Conservation (phyloP, 2,797 vertebrate genomes). For the Macropodus opercularis region DNA sequence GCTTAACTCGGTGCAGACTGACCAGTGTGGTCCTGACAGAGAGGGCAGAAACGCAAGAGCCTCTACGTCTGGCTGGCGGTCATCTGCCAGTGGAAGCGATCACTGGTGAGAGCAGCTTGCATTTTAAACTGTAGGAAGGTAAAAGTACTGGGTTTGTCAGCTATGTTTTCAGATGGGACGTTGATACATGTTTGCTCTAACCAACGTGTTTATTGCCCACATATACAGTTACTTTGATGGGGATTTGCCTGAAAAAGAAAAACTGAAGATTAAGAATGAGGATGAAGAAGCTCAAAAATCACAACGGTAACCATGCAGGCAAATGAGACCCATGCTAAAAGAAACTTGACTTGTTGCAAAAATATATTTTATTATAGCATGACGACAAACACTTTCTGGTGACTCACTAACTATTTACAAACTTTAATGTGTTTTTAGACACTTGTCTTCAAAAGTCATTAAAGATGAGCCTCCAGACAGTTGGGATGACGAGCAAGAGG, state of each 20-base stretch:
- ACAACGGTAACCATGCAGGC: conserved; percentile 48
- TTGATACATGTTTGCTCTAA: neutral
- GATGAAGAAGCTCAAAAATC: conserved; percentile 49
- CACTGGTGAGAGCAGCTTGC: conserved; percentile 72
- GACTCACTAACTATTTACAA: neutral
- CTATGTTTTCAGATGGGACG: neutral
- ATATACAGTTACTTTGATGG: conserved; percentile 83
- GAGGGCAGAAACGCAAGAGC: conserved; percentile 67
- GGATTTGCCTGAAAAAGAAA: conserved; percentile 69
- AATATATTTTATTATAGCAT: neutral
- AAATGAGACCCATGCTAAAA: neutral
- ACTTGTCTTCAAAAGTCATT: conserved; percentile 3
- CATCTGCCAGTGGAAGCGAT: conserved; percentile 27
- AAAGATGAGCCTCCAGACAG: conserved; percentile 69
- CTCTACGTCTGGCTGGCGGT: conserved; percentile 54
- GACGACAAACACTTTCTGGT: neutral
- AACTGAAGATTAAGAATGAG: conserved; percentile 53
- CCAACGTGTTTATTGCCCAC: conserved; percentile 6
- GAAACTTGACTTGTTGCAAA: neutral
- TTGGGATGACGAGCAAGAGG: conserved; percentile 62
- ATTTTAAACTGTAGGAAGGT: neutral
- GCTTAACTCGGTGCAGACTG: conserved; percentile 87
- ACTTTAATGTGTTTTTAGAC: conserved; percentile 32
- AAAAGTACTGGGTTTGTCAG: neutral
- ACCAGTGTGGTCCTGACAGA: conserved; percentile 61